Evolutionary conservation across 2,113 vertebrate genomes (phyloP), one percentile per base, ranked within the genome.

Genomic region (Nyctereutes procyonoides): DNA sequence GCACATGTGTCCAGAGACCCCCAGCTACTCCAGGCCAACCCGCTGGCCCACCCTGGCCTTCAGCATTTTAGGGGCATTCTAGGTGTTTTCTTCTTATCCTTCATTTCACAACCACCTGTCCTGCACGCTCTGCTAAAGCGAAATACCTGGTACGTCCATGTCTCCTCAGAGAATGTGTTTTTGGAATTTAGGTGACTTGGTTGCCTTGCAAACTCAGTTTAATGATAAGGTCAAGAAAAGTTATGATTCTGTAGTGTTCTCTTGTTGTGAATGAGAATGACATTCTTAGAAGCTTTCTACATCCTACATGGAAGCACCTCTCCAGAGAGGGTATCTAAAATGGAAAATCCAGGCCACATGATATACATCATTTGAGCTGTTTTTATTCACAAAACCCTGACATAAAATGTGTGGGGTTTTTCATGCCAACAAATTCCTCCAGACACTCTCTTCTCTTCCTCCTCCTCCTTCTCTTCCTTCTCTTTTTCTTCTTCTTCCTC

Each of bases 241-340:
- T 88, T 43, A 71, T 2, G 11, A 62, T 62, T 53, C 22, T 51
- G 30, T 48, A 60, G 32, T 38, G 8, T 71, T 48, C 56, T 53
- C 60, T 28, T 2, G 16, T 28, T 2, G 16, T 6, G 35, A 58
- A 32, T 4, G 43, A 60, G 24, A 67, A 67, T 15, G 60, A 8
- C 7, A 28, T 3, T 35, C 24, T 38, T 3, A 16, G 17, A 10
- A 35, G 24, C 93, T 13, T 35, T 28, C 38, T 53, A 1, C 19
- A 3, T 32, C 85, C 85, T 9, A 0, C 4, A 2, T 30, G 5
- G 24, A 16, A 73, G 24, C 3, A 1, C 3, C 15, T 28, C 19
- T 55, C 58, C 2, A 22, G 16, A 38, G 43, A 56, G 26, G 51
- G n/a, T 15, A 35, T 3, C 74, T 53, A 24, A 51, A 8, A 35